Evolutionary conservation across 2,113 vertebrate genomes (phyloP), one percentile per base, ranked within the genome.

Genomic region (Athene cunicularia): DNA sequence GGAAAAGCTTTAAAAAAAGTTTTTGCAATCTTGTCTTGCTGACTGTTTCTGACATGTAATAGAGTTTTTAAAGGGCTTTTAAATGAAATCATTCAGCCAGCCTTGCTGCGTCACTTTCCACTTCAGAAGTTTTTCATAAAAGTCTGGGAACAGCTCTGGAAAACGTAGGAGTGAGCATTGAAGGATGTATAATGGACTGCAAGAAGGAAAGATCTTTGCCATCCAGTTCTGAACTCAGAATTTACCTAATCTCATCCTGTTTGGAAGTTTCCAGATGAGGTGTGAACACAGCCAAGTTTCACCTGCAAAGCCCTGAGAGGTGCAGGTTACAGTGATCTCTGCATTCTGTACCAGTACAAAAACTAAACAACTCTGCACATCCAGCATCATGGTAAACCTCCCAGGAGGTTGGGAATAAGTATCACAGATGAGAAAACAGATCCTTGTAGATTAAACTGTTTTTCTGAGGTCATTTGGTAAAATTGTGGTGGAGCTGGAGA

Each of bases 61-160:
- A 37, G 37, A 56, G 4, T 47, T 94, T 87, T 58, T 63, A 47
- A 86, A 80, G 30, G 49, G 71, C 12, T 86, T 88, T 86, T 60
- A 89, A 89, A 49, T 11, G 1, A 90, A 88, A 39, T 79, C 12
- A 55, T 91, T 82, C 63, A 73, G n/a, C 27, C 62, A 68, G 55
- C 35, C 94, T 91, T 92, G 56, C 94, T 96, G 70, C 2, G 2
- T 87, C 83, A 74, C 71, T 88, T 96, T 91, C 80, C 37, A 74
- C 28, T 89, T 88, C 64, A 26, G 4, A 5, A 41, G 55, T 64
- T 96, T 97, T 90, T 94, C 79, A 88, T 60, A 77, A 66, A 86
- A 37, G 32, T 90, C 67, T 89, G 67, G 49, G 49, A 95, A 92
- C 30, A 73, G 64, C n/a, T 88, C 55, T 89, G 80, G 74, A 95